Percentiles rank a stretch among this genome's conserved stretches.
Evolutionary conservation across 1,140 invertebrate genomes (phyloP).

Genomic region (Periplaneta americana): DNA sequence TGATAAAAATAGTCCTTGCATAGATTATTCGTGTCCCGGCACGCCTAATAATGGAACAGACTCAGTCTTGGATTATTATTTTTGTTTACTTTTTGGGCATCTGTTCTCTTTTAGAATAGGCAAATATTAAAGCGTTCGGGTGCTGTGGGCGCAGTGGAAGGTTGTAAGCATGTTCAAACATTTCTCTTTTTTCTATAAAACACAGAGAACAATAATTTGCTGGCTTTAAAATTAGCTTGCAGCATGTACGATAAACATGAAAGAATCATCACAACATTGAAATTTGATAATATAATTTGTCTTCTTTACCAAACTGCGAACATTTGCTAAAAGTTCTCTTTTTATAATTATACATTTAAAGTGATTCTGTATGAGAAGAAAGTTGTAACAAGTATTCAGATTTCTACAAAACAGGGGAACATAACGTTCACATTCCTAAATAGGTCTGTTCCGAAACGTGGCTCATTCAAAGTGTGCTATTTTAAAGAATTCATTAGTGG

Average conservation of each 20-base stretch:
- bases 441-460: background rate
- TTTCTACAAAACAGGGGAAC: background rate
- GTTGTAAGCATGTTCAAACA: background rate
- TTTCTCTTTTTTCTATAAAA: background rate
- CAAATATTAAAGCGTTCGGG: background rate
- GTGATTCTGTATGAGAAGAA: background rate
- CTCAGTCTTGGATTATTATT: background rate
- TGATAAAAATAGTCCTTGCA: background rate
- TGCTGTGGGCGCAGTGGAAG: background rate
- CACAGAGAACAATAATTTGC: background rate
- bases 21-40: no score
- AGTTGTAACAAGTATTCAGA: background rate
- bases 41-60: background rate
- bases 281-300: background rate
- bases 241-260: background rate
- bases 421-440: background rate
- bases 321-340: background rate
- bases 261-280: background rate
- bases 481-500: background rate
- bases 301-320: background rate
- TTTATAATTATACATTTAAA: slow-evolving; percentile 1
- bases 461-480: background rate
- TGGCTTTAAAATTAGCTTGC: no score
- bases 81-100: background rate
- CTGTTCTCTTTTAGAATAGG: background rate